Conservation (phyloP, 2,888 invertebrate genomes). For the Macroteleia sp. region DNA sequence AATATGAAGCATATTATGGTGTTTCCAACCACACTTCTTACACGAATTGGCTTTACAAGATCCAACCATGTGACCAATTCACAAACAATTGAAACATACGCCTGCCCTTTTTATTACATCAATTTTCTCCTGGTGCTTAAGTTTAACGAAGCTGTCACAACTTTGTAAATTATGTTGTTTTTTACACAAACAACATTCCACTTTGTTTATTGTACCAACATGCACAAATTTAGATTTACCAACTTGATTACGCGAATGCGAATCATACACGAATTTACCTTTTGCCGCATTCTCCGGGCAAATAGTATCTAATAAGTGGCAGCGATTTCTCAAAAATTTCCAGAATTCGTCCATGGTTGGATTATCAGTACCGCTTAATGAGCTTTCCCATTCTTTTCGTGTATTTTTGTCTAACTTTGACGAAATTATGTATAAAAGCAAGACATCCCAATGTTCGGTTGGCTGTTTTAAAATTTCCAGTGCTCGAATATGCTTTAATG, state of each 20-base stretch:
- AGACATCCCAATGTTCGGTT: slow-evolving; percentile 55
- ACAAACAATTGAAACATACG: slow-evolving; percentile 12
- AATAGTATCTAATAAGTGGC: slow-evolving; percentile 12
- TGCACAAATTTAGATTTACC: slow-evolving; percentile 1
- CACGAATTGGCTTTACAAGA: slow-evolving; percentile 17
- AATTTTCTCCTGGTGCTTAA: slow-evolving; percentile 20
- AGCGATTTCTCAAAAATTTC: slow-evolving; percentile 16
- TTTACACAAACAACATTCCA: slow-evolving; percentile 9
- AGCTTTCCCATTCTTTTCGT: slow-evolving; percentile 56
- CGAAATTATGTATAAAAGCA: slow-evolving; percentile 56
- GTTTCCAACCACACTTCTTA: slow-evolving; percentile 11
- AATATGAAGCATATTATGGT: slow-evolving; percentile 8
- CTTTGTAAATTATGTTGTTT: slow-evolving; percentile 12
- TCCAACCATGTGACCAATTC: slow-evolving; percentile 24
- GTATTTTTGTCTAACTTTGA: slow-evolving; percentile 53
- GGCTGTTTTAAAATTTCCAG: slow-evolving; percentile 44
- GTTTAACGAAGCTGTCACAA: slow-evolving; percentile 14
- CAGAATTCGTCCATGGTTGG: slow-evolving; percentile 32
- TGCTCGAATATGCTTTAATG: slow-evolving; percentile 53
- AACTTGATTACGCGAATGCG: slow-evolving; percentile 1
- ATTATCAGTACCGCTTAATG: slow-evolving; percentile 3
- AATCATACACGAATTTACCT: background rate
- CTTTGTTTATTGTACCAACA: background rate
- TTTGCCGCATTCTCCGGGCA: slow-evolving; percentile 1
- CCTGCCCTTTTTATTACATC: slow-evolving; percentile 2